Base-by-base conservation (phyloP, 2,113 vertebrate species). In the Calonectris borealis region DNA sequence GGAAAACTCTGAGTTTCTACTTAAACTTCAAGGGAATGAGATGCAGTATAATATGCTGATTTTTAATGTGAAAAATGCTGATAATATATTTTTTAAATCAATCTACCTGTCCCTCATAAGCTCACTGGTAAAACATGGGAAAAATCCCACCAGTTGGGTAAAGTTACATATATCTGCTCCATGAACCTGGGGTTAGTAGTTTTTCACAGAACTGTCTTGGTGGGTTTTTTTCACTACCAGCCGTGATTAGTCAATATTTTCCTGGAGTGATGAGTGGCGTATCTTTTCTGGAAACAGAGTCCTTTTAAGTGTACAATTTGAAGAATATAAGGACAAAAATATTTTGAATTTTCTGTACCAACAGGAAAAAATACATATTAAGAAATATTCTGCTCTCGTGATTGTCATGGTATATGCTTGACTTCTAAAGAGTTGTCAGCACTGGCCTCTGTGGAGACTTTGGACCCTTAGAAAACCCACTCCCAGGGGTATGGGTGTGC, bases 351-450 rank as follows among this genome's bases (percentile, higher is more conserved):
- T 93, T 69, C 34, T 76, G 13, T 32, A 82, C 15, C 34, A 72
- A 42, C 6, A 64, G 14, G 14, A 72, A 92, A 89, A 75, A 85
- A 40, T 3, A 3, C 5, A 16, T 13, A 6, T 17, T 52, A 73
- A 72, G 54, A 44, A 54, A 40, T 3, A 48, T 29, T 42, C 16
- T 65, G 15, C 27, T 20, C 11, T 55, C 1, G 0, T 34, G 27
- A 54, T 29, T 26, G 8, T 32, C 8, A 9, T 13, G 6, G 19
- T 48, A 11, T 1, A 13, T 1, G 0, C 69, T 72, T 78, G 62
- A 42, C 34, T 62, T 73, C 42, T 38, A n/a, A 55, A 66, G 66
- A 14, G 17, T 19, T 83, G 29, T 32, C 3, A 4, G 5, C 18
- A 6, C 8, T 80, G n/a, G 11, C 34, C 27, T 49, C 40, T 21